Percentiles rank a stretch among this genome's conserved stretches.
Evolutionary conservation across 2,888 invertebrate genomes (phyloP).

Genomic region (Pterostichus niger): DNA sequence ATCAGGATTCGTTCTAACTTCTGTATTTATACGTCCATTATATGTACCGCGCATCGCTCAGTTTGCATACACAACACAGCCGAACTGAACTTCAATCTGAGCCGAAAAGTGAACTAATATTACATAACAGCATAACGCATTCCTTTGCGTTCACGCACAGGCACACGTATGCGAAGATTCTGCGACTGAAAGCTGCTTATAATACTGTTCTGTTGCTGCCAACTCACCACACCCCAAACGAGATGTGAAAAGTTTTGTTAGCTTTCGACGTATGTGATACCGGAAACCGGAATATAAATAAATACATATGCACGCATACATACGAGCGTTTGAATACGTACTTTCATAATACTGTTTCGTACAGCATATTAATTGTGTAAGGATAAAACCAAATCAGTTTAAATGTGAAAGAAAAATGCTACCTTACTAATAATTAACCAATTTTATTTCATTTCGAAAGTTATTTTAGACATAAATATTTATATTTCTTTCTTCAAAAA

Average conservation of each 20-base stretch:
- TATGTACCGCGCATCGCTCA: constrained; percentile 53
- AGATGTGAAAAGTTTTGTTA: constrained; percentile 44
- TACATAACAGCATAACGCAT: constrained; percentile 50
- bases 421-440: too few species aligned
- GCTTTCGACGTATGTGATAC: not conserved
- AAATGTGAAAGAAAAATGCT: too few species aligned
- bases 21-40: constrained; percentile 65
- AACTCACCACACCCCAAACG: constrained; percentile 18
- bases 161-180: constrained; percentile 45
- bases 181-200: constrained; percentile 49
- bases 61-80: constrained; percentile 50
- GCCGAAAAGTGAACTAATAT: constrained; percentile 60
- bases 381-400: too few species aligned
- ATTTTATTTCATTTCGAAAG: too few species aligned
- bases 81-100: constrained; percentile 53
- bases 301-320: constrained; percentile 16
- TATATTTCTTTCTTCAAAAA: too few species aligned
- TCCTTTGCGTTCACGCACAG: constrained; percentile 49
- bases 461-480: too few species aligned
- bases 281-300: constrained; percentile 11
- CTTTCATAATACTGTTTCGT: not conserved
- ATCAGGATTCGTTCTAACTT: constrained; percentile 66
- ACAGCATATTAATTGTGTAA: not conserved
- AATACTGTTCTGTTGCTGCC: constrained; percentile 6
- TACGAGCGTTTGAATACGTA: not conserved